A percentile compares a stretch with the other conserved stretches of the same genome.
Evolutionary conservation across 2,797 vertebrate species (phyloP).

Genomic region (Phoxinus dragarum): DNA sequence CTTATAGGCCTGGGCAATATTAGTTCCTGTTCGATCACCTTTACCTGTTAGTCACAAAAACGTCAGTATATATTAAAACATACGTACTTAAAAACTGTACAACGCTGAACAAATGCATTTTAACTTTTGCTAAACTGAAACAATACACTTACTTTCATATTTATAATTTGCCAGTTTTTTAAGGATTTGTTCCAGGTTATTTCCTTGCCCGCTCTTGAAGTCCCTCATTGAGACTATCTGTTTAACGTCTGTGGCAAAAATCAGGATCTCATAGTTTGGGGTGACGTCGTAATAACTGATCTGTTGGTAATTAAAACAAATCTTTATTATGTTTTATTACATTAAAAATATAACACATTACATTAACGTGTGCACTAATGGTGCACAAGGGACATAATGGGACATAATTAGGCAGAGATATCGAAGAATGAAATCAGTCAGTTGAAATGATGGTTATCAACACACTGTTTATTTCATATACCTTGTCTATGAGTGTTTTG

Average conservation of each 20-base stretch:
- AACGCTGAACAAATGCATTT: neutral
- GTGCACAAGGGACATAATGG: neutral
- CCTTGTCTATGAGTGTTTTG: constrained; percentile 75
- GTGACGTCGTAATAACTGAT: constrained; percentile 73
- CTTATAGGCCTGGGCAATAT: constrained; percentile 51
- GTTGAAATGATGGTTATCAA: neutral
- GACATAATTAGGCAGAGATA: neutral
- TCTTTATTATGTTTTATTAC: neutral
- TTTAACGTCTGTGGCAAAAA: constrained; percentile 69
- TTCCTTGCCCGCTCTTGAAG: neutral
- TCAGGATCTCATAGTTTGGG: constrained; percentile 73
- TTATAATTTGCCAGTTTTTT: neutral
- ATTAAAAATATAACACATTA: neutral
- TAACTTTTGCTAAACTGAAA: neutral
- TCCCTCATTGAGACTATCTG: constrained; percentile 62
- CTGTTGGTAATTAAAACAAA: constrained; percentile 55
- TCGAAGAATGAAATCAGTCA: neutral
- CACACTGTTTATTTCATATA: constrained; percentile 41
- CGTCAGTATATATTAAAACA: neutral
- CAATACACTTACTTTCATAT: constrained; percentile 46
- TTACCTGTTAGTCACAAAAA: constrained; percentile 44
- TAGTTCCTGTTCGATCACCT: constrained; percentile 54
- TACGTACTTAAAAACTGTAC: neutral
- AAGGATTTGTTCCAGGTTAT: neutral
- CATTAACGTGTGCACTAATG: neutral